phyloP scores from a whole-genome alignment of 2,113 vertebrate species.

The Eubucco bourcierii region DNA sequence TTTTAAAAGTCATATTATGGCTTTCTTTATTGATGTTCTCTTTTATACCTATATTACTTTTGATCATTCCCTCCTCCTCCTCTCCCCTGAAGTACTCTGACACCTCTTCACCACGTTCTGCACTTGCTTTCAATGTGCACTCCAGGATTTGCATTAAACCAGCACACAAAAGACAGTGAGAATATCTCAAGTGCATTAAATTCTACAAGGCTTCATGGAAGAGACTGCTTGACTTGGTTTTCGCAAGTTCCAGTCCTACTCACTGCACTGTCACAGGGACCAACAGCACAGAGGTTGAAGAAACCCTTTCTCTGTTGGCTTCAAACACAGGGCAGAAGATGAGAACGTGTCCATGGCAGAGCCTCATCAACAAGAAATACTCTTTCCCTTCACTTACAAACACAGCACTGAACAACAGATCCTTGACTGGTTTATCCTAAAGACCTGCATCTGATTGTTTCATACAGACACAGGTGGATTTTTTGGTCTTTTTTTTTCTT shows the following conservation, averaged over 20 bases:
- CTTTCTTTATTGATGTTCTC: background rate
- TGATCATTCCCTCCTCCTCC: background rate
- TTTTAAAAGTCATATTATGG: background rate
- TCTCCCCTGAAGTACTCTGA: background rate
- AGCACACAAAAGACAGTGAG: background rate
- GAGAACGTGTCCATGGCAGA: rapidly evolving
- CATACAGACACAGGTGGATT: background rate
- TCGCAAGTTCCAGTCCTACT: background rate
- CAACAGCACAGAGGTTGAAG: rapidly evolving
- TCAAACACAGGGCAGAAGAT: background rate
- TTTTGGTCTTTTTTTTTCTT: background rate
- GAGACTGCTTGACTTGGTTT: background rate
- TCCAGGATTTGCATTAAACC: background rate
- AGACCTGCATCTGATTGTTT: background rate
- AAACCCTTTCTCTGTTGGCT: background rate
- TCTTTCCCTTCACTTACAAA: background rate
- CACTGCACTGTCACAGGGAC: background rate
- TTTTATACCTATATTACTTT: constrained; percentile 7
- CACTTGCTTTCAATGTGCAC: rapidly evolving
- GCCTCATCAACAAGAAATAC: background rate
- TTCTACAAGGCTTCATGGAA: background rate
- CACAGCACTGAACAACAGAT: background rate
- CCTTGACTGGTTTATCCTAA: background rate
- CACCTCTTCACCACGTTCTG: rapidly evolving
- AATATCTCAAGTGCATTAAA: background rate